Base-by-base conservation (phyloP, 2,113 vertebrate species). In the Psittacula cyanocephala region DNA sequence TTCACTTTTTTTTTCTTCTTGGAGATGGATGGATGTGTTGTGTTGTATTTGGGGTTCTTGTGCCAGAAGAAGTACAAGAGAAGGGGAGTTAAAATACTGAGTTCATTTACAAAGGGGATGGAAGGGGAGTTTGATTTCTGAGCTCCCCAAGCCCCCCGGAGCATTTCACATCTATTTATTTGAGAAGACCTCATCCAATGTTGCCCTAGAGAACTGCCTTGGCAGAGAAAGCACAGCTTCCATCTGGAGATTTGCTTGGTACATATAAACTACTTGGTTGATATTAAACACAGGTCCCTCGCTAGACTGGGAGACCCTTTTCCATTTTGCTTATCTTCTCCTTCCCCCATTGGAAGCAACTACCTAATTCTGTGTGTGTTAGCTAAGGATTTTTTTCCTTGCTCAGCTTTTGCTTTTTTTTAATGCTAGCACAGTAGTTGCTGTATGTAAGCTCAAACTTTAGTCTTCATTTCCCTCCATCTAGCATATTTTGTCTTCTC, bases 1-100 rank as follows among this genome's bases (percentile, higher is more conserved):
- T 88, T 70, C 15, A 31, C 20, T 71, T 57, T 96, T 84, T 84
- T 64, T 41, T 17, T 5, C 22, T n/a, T 93, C 91, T 80, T 25
- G 22, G 92, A 97, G 91, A 88, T 90, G 92, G 91, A 95, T 91
- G 81, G 70, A 81, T 90, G 92, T 82, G 60, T 80, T 93, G 43
- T 72, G 57, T 53, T 91, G 78, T 41, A 13, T 87, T 85, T 41
- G 84, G 78, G 91, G 46, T 53, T 60, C 53, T 93, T 22, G 29
- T 80, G 77, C 82, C 91, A 82, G 71, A 69, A 91, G 60, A 88
- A 78, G 64, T 81, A 18, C 79, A 90, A 39, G n/a, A 82, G 68
- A 60, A 64, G n/a, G 27, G 6, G 49, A 88, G 59, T 82, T 91
- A 43, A 90, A 93, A 67, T 50, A 47, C 17, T 52, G 39, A 78